These are phyloP conservation scores for Aphidius colemani DNA, from an alignment of 2,888 invertebrate species.

Conservation along the genomic window DNA sequence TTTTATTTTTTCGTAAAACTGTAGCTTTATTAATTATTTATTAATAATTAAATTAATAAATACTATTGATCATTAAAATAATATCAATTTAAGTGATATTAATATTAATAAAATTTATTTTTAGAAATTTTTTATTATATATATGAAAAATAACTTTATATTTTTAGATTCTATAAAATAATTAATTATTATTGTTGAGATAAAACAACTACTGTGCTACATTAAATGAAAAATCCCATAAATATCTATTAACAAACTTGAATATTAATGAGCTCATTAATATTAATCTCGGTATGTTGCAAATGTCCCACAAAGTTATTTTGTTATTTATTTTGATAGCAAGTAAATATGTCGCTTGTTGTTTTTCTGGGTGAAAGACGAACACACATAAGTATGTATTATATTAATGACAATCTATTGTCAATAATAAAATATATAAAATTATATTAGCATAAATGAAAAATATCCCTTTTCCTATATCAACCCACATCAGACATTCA, in stretches of 20 bases:
- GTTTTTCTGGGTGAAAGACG: neutral
- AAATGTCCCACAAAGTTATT: constrained; percentile 10
- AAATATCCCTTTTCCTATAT: neutral
- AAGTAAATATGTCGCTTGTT: too few species aligned
- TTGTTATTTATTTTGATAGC: too few species aligned
- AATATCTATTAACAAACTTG: constrained; percentile 40
- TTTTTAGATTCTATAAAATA: too few species aligned
- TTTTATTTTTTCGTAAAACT: too few species aligned
- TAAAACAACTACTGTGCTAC: neutral
- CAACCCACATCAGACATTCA: neutral
- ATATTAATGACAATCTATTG: neutral
- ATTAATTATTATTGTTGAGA: too few species aligned
- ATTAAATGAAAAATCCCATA: constrained; percentile 36
- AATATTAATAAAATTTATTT: too few species aligned
- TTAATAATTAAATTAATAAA: too few species aligned
- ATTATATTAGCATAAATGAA: neutral
- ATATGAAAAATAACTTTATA: too few species aligned
- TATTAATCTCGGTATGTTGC: constrained; percentile 38
- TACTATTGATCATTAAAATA: too few species aligned
- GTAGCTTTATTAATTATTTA: too few species aligned
- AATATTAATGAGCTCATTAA: constrained; percentile 41
- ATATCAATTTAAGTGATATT: too few species aligned
- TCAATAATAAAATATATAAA: neutral
- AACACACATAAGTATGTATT: neutral
- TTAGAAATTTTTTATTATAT: too few species aligned